A percentile compares a stretch with the other conserved stretches of the same genome.
Conservation (phyloP, 1,140 invertebrate species). For the Grapholita molesta region DNA sequence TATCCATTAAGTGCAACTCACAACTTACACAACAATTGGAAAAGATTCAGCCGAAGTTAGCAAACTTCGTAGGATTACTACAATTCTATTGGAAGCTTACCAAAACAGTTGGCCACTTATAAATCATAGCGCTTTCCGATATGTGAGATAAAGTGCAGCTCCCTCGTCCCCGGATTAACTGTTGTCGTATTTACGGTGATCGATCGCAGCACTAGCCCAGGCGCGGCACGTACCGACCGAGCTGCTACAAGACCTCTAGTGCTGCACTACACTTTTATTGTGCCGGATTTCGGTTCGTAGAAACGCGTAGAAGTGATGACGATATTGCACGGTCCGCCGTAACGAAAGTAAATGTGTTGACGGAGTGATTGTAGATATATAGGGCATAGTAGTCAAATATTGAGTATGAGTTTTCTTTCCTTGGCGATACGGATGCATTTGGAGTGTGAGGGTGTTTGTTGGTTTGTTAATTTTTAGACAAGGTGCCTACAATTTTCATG, state of each 20-base stretch:
- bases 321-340: too few relatives aligned
- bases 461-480: too few relatives aligned
- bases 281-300: not conserved
- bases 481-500: too few relatives aligned
- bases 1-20: not conserved
- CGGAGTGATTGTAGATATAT: too few relatives aligned
- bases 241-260: conserved; percentile 22
- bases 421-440: too few relatives aligned
- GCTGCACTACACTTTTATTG: conserved; percentile 18
- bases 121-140: conserved; percentile 14
- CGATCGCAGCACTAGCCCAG: conserved; percentile 32
- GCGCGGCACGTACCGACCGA: conserved; percentile 33
- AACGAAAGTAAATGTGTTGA: too few relatives aligned
- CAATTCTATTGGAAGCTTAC: not conserved
- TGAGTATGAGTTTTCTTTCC: too few relatives aligned
- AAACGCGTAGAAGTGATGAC: not conserved
- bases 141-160: conserved; percentile 24
- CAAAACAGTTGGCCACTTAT: conserved; percentile 2
- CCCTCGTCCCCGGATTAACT: conserved; percentile 34
- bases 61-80: not conserved
- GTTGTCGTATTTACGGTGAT: conserved; percentile 38
- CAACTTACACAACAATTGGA: not conserved
- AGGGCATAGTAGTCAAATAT: too few relatives aligned
- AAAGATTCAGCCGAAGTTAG: not conserved
- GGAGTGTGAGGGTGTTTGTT: too few relatives aligned